Evolutionary conservation across 1,140 invertebrate genomes (phyloP), one percentile per base, ranked within the genome.

Genomic region (Pseudomyrmex flavicornis): DNA sequence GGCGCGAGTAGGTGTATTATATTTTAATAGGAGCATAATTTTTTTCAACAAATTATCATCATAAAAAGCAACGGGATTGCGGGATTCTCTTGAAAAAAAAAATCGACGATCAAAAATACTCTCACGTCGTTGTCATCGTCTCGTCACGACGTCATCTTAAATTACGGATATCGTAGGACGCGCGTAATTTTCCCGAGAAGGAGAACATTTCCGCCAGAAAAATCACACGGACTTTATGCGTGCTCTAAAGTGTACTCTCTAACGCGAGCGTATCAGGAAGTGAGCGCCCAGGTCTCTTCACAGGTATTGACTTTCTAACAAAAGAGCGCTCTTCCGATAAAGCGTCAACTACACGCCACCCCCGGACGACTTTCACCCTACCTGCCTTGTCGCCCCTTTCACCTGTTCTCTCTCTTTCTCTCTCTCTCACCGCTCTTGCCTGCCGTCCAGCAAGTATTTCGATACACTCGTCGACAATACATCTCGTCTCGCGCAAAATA

Each of bases 301-400:
- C 80, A 65, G 84, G 70, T 85, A 85, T 85, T 83, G 84, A 83
- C 84, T 85, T 85, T 83, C 62, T 59, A 70, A 83, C 80, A 76
- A 85, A 76, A 72, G 35, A 35, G 72, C 80, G 54, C 72, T 83
- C 65, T 85, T 68, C 59, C 83, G 77, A 82, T 82, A 84, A 85
- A 85, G 80, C 84, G 73, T 77, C 84, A 77, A 73, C 77, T 73
- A 74, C 69, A 85, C 65, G 56, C 69, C 12, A 59, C 54, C 56
- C 68, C 82, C 65, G 50, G 62, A 77, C 50, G 17, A 70, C 66
- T 87, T 35, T 35, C 79, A 79, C 72, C 22, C 56, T 76, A n/a
- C 69, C 72, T 62, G 72, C 70, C 44, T 61, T 20, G 20, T 26
- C 54, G 72, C 54, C 62, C 26, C 66, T 75, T 75, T 15, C 26